A percentile compares a stretch with the other conserved stretches of the same genome.
phyloP scores from a whole-genome alignment of 2,888 invertebrate genomes.

The Cataglyphis altisquamis region DNA sequence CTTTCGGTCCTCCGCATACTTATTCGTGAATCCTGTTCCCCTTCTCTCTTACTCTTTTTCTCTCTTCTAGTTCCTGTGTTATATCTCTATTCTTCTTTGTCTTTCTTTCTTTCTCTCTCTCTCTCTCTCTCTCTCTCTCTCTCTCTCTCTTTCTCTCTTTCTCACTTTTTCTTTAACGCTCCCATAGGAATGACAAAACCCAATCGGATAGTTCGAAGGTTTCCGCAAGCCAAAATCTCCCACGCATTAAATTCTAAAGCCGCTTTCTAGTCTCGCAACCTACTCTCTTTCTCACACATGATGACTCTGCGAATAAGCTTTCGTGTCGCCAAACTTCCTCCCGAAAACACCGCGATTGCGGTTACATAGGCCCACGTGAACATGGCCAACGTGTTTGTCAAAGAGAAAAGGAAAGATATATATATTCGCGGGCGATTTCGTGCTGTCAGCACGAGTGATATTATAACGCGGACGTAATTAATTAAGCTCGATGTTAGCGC shows the following conservation, averaged over 20 bases:
- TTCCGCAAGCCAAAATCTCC: slow-evolving; percentile 74
- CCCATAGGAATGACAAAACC: slow-evolving; percentile 64
- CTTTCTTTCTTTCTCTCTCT: slow-evolving; percentile 40
- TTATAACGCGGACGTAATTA: slow-evolving; percentile 59
- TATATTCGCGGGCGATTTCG: neutral
- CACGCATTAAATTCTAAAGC: slow-evolving; percentile 80
- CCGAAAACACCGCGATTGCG: slow-evolving; percentile 57
- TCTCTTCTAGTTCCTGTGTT: slow-evolving; percentile 30
- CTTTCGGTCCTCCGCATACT: slow-evolving; percentile 77
- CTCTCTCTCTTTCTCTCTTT: slow-evolving; percentile 15
- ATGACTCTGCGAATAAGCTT: slow-evolving; percentile 61
- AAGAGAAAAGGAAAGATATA: slow-evolving; percentile 4
- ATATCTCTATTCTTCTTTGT: slow-evolving; percentile 20
- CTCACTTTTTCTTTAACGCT: slow-evolving; percentile 36
- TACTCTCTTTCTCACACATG: slow-evolving; percentile 51
- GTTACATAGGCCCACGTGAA: slow-evolving; percentile 47
- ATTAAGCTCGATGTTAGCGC: slow-evolving; percentile 31
- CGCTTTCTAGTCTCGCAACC: slow-evolving; percentile 74
- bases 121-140: slow-evolving; percentile 9
- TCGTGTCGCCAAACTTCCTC: slow-evolving; percentile 59
- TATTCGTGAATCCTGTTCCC: slow-evolving; percentile 63
- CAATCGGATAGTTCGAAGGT: slow-evolving; percentile 71
- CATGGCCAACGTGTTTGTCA: neutral
- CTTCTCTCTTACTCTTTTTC: slow-evolving; percentile 42
- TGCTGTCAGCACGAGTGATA: neutral